Evolutionary conservation across 2,888 invertebrate species (phyloP).

Genomic region (Platycnemis pennipes): DNA sequence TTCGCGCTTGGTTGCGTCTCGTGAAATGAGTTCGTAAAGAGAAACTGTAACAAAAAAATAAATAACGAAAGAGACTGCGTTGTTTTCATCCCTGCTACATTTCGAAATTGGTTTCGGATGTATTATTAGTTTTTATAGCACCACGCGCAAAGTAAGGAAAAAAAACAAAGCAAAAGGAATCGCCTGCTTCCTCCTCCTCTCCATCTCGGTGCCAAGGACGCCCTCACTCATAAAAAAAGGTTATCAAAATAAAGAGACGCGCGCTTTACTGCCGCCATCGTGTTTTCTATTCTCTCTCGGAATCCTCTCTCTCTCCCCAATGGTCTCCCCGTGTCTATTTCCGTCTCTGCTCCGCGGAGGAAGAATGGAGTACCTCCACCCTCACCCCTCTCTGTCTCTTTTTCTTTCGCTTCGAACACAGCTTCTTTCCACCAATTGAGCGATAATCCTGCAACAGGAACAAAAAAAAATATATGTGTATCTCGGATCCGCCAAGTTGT

Average conservation of each 20-base stretch:
- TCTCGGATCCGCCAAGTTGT: background rate
- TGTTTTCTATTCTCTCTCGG: background rate
- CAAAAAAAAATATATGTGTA: background rate
- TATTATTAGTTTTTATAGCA: slow-evolving; percentile 22
- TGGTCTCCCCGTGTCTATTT: background rate
- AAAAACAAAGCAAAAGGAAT: background rate
- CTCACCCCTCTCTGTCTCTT: background rate
- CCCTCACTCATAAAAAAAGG: background rate
- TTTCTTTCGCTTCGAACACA: background rate
- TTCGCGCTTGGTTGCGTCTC: background rate
- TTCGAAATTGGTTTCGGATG: slow-evolving; percentile 32
- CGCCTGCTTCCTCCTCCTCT: background rate
- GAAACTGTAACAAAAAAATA: background rate
- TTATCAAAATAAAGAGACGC: background rate
- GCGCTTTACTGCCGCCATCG: background rate
- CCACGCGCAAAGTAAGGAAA: background rate
- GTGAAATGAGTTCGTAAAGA: background rate
- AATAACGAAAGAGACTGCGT: background rate
- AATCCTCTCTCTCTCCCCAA: background rate
- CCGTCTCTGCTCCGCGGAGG: background rate
- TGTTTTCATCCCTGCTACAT: slow-evolving; percentile 33
- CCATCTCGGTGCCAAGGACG: background rate
- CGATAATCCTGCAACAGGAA: background rate
- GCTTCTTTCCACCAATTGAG: background rate
- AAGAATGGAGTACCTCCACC: background rate